Evolutionary conservation across 2,888 invertebrate species (phyloP).

Genomic region (Standfussiana lucernea): DNA sequence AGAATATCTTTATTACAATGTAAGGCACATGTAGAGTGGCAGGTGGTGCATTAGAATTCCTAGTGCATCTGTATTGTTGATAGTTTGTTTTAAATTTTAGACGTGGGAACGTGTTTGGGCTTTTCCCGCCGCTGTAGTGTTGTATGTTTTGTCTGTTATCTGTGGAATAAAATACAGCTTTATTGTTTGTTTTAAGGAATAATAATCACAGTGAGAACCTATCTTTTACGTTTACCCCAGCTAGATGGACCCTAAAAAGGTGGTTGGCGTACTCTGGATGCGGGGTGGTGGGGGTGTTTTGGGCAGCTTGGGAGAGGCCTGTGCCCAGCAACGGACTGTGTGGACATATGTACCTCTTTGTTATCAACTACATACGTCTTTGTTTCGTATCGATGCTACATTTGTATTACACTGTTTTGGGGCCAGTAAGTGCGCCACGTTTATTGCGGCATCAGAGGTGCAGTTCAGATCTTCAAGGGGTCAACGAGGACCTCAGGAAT

Average conservation of each 20-base stretch:
- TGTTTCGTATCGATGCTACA: not conserved
- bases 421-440: not conserved
- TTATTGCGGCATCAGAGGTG: not conserved
- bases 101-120: conserved; percentile 31
- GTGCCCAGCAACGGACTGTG: not conserved
- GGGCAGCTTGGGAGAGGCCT: not conserved
- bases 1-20: conserved; percentile 43
- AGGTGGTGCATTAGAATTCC: conserved; percentile 39
- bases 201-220: too few species aligned
- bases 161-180: not conserved
- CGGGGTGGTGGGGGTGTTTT: not conserved
- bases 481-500: not conserved
- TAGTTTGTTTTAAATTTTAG: conserved; percentile 35
- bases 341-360: not conserved
- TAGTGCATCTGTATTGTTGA: conserved; percentile 37
- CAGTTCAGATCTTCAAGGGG: not conserved
- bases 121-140: conserved; percentile 5
- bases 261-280: not conserved
- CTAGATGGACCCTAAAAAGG: not conserved
- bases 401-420: not conserved
- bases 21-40: conserved; percentile 38
- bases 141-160: not conserved
- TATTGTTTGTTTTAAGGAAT: not conserved
- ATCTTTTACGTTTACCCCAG: not conserved
- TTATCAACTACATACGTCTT: not conserved